These are phyloP conservation scores for Ochropleura leucogaster DNA, from an alignment of 2,888 invertebrate genomes.

Conservation along the genomic window DNA sequence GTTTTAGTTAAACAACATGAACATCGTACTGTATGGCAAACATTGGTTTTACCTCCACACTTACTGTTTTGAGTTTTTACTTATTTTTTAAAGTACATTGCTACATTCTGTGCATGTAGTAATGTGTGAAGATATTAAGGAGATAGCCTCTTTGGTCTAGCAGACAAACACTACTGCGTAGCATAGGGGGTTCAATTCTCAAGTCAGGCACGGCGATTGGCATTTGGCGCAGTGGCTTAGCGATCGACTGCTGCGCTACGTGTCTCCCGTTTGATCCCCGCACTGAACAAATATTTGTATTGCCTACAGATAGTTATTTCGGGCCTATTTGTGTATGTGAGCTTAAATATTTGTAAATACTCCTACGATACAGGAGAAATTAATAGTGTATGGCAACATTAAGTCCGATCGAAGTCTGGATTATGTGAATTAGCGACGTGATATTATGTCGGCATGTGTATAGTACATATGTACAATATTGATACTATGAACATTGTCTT, in stretches of 20 bases:
- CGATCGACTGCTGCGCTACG: too few relatives aligned
- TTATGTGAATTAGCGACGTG: neutral
- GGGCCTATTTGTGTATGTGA: too few relatives aligned
- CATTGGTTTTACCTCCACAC: neutral
- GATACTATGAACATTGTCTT: neutral
- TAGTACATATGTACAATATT: neutral
- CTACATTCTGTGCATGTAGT: too few relatives aligned
- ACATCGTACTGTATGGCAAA: constrained; percentile 3
- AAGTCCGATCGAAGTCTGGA: neutral
- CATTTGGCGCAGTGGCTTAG: neutral
- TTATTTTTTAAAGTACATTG: neutral
- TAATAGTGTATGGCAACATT: too few relatives aligned
- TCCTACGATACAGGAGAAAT: too few relatives aligned
- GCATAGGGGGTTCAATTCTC: neutral
- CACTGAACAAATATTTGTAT: too few relatives aligned
- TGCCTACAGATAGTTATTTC: too few relatives aligned
- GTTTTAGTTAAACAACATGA: constrained; percentile 15
- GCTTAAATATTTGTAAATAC: too few relatives aligned
- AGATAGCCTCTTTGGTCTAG: neutral
- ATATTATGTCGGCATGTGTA: neutral
- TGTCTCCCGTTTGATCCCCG: too few relatives aligned
- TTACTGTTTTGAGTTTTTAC: neutral
- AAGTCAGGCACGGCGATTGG: neutral
- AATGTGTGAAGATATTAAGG: neutral
- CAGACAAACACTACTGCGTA: neutral